Conservation (phyloP, 2,113 vertebrate species). For the Oceanites oceanicus region DNA sequence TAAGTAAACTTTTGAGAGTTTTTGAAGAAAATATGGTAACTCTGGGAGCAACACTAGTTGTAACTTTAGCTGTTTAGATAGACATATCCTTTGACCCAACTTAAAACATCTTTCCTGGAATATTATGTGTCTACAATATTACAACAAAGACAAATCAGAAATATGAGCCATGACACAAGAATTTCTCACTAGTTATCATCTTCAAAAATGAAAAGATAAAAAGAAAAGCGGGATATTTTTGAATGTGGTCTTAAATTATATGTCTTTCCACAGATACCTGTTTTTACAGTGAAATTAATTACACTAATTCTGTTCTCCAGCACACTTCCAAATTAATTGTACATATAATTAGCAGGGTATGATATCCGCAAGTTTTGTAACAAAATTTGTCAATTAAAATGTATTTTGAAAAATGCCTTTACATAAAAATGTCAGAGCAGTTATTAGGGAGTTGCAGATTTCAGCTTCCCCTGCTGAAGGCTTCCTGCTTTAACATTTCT, state of each 20-base stretch:
- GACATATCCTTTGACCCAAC: neutral
- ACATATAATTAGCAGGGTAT: neutral
- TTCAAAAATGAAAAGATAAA: neutral
- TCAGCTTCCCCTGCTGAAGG: neutral
- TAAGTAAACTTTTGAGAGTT: neutral
- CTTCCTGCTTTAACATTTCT: neutral
- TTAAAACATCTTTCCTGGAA: neutral
- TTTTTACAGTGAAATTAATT: neutral
- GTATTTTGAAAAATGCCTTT: neutral
- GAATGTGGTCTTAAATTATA: neutral
- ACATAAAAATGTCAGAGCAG: neutral
- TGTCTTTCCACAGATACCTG: neutral
- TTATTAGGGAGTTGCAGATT: neutral
- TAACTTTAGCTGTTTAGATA: neutral
- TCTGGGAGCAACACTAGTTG: neutral
- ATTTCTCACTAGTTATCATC: neutral
- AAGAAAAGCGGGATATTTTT: neutral
- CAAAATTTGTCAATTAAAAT: neutral
- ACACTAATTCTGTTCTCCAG: neutral
- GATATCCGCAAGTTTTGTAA: neutral
- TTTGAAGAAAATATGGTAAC: neutral
- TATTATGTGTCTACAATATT: neutral
- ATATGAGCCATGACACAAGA: neutral
- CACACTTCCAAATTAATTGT: neutral
- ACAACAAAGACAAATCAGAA: neutral